phyloP scores from a whole-genome alignment of 2,797 vertebrate species.

The Phoebastria nigripes region DNA sequence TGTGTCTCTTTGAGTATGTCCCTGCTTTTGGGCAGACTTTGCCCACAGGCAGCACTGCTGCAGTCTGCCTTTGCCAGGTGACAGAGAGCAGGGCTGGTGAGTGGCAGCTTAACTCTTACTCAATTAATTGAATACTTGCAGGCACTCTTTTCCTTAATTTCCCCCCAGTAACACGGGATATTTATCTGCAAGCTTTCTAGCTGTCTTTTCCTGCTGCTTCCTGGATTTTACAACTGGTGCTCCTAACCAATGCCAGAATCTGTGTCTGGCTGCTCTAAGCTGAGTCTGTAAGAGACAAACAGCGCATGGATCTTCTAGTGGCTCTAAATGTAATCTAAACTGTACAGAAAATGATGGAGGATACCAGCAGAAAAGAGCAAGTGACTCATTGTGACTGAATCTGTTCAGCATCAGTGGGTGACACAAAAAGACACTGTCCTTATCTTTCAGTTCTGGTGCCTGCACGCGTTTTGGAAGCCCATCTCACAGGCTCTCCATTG shows the following conservation, averaged over 20 bases:
- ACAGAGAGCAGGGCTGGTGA: background rate
- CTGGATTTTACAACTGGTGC: background rate
- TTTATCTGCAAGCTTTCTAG: background rate
- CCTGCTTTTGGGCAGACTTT: background rate
- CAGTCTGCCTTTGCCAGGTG: constrained; percentile 13
- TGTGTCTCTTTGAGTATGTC: background rate
- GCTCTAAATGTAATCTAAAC: background rate
- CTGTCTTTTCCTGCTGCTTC: background rate
- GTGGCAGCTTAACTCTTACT: background rate
- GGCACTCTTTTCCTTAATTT: background rate
- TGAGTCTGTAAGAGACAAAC: background rate
- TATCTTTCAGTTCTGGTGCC: background rate
- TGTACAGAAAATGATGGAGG: background rate
- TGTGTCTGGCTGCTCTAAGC: background rate
- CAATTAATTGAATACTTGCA: background rate
- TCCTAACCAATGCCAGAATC: background rate
- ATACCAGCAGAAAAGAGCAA: background rate
- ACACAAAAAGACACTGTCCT: background rate
- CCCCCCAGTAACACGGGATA: rapidly evolving
- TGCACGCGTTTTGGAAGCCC: background rate
- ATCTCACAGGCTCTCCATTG: background rate
- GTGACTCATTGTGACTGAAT: background rate
- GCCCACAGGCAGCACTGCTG: background rate
- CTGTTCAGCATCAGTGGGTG: background rate
- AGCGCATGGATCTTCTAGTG: background rate